Percentiles rank a stretch among this genome's conserved stretches.
Evolutionary conservation across 30 jellyfish, hydroid and myxozoan species (phyloP).

Genomic region (Catostylus mosaicus): DNA sequence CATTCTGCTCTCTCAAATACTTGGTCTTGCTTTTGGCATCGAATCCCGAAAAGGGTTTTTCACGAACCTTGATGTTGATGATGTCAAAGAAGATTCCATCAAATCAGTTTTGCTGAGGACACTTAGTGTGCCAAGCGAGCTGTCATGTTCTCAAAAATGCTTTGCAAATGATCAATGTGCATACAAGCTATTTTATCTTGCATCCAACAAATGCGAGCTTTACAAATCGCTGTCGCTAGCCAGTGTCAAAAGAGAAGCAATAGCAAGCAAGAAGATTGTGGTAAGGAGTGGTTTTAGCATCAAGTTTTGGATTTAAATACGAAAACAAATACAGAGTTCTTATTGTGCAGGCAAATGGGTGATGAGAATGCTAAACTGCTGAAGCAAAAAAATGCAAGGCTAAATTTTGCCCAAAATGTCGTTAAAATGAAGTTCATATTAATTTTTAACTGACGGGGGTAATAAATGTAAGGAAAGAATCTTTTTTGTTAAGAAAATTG

Average conservation of each 20-base stretch:
- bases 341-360: no score
- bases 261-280: background rate
- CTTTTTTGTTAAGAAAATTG: no score
- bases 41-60: constrained; percentile 14
- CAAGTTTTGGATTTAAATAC: no score
- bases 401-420: no score
- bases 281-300: no score
- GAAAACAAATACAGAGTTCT: no score
- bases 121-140: background rate
- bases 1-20: no score
- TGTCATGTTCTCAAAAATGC: constrained; percentile 25
- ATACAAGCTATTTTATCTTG: background rate
- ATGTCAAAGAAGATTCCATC: background rate
- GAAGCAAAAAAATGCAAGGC: no score
- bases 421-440: no score
- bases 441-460: no score
- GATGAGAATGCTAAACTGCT: no score
- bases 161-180: constrained; percentile 11
- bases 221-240: background rate
- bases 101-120: background rate
- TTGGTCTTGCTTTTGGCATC: background rate
- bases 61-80: background rate
- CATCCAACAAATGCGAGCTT: background rate
- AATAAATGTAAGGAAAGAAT: no score
- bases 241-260: background rate